phyloP scores from a whole-genome alignment of 2,888 invertebrate genomes.

The Synanthedon myopaeformis region DNA sequence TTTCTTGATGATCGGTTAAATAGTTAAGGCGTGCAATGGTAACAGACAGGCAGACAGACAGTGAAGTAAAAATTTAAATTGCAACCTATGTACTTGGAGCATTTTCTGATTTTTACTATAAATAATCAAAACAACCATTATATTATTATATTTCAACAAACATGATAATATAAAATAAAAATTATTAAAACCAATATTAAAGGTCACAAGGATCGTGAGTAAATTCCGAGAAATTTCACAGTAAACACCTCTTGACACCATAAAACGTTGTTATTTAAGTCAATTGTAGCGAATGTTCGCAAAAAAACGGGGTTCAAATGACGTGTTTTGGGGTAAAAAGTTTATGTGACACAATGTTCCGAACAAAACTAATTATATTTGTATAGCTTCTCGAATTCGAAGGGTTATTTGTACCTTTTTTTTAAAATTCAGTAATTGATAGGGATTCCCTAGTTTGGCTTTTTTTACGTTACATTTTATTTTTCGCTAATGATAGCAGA shows the following conservation, averaged over 20 bases:
- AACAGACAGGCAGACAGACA: no score
- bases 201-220: conserved; percentile 41
- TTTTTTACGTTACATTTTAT: conserved; percentile 13
- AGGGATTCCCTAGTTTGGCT: conserved; percentile 34
- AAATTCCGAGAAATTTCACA: conserved; percentile 43
- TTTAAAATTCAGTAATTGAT: conserved; percentile 25
- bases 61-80: no score
- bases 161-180: neutral
- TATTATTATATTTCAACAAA: no score
- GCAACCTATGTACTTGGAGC: no score
- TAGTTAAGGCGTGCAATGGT: no score
- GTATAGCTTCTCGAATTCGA: conserved; percentile 44
- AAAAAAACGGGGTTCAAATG: conserved; percentile 55
- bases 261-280: conserved; percentile 42
- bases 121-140: no score
- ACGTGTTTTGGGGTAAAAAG: conserved; percentile 62
- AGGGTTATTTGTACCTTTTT: conserved; percentile 36
- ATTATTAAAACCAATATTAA: conserved; percentile 7
- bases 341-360: conserved; percentile 16
- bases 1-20: no score
- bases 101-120: no score
- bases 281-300: conserved; percentile 47
- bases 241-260: conserved; percentile 49
- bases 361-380: conserved; percentile 63
- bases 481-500: conserved; percentile 17